Conservation (phyloP, 2,113 vertebrate species). For the Eolophus roseicapilla region DNA sequence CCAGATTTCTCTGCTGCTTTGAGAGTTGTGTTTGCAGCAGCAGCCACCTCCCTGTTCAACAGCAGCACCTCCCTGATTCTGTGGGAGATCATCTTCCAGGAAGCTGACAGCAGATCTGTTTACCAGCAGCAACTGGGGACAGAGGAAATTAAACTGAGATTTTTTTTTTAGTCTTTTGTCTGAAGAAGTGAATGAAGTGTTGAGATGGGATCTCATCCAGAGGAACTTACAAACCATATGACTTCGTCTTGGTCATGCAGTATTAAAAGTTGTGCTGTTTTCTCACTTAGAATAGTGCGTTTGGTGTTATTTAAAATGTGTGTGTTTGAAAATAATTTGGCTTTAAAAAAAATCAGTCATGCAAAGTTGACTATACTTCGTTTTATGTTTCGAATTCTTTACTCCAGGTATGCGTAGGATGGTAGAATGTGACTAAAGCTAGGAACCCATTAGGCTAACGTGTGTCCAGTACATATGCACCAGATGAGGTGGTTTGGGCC, state of each 20-base stretch:
- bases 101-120: not conserved
- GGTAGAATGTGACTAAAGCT: not conserved
- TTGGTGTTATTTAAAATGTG: not conserved
- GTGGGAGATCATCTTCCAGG: conserved; percentile 6
- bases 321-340: not conserved
- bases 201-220: not conserved
- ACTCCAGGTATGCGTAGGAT: not conserved
- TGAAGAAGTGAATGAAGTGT: not conserved
- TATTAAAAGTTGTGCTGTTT: not conserved
- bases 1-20: not conserved
- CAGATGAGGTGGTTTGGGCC: not conserved
- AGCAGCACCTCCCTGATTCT: not conserved
- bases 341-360: not conserved
- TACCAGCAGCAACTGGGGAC: not conserved
- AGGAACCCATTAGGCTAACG: not conserved
- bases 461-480: not conserved
- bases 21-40: not conserved
- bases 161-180: not conserved
- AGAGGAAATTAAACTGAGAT: not conserved
- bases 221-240: not conserved
- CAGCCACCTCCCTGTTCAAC: not conserved
- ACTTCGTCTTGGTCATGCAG: not conserved
- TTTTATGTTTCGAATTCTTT: not conserved
- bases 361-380: not conserved
- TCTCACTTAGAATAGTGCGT: not conserved